phyloP scores from a whole-genome alignment of 2,888 invertebrate genomes.

The Tridacna crocea region DNA sequence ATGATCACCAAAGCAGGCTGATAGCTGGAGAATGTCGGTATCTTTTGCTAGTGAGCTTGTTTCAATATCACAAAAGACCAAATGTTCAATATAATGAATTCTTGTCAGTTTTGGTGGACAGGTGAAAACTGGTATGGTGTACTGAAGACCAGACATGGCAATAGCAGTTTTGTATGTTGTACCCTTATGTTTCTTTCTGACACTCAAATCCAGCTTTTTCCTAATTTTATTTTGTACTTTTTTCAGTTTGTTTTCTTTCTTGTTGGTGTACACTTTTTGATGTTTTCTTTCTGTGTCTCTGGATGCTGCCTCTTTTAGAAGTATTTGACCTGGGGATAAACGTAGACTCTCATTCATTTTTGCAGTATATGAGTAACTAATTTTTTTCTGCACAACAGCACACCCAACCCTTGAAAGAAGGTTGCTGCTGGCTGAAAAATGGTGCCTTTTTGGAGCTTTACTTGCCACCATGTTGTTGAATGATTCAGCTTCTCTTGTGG shows the following conservation, averaged over 20 bases:
- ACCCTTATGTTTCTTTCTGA: conserved; percentile 25
- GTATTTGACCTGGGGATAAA: conserved; percentile 26
- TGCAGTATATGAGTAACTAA: conserved; percentile 18
- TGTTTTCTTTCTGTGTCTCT: conserved; percentile 20
- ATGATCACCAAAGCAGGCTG: background rate
- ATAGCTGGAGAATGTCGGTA: conserved; percentile 25
- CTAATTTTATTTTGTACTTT: conserved; percentile 16
- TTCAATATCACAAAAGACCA: conserved; percentile 35
- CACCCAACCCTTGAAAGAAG: conserved; percentile 17
- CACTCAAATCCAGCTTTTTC: background rate
- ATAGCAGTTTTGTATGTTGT: conserved; percentile 27
- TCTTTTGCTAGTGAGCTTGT: conserved; percentile 20
- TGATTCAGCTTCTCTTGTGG: conserved; percentile 34
- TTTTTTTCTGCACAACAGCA: conserved; percentile 34
- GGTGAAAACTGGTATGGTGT: background rate
- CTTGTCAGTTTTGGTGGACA: background rate
- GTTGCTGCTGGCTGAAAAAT: conserved; percentile 14
- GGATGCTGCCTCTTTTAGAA: background rate
- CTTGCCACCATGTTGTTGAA: conserved; percentile 32
- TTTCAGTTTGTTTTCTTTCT: conserved; percentile 10
- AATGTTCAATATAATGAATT: background rate
- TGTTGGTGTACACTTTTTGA: background rate
- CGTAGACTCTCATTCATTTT: conserved; percentile 15
- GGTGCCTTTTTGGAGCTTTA: conserved; percentile 34
- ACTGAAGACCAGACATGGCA: background rate